Evolutionary conservation across 1,140 invertebrate species (phyloP), one percentile per base, ranked within the genome.

Genomic region (Neodiprion virginianus): DNA sequence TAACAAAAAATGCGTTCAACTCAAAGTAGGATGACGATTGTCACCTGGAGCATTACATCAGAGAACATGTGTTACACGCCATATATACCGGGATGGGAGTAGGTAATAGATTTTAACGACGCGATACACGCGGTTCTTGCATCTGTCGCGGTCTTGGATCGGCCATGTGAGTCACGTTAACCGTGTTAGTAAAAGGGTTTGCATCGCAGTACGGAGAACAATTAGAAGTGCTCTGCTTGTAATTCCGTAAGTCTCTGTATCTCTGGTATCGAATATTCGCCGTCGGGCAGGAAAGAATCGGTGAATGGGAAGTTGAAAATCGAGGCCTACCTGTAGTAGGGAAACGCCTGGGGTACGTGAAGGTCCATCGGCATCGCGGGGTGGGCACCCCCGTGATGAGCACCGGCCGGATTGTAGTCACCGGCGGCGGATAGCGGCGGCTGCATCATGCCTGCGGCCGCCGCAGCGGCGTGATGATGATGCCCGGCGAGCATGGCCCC

Each of bases 341-440:
- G 94, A 84, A 96, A 96, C 73, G 94, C 94, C 83, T 96, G 95
- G 11, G 95, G 94, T 83, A 96, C 94, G 88, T 96, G 95, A 72
- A 96, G 90, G 85, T 96, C 95, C 93, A 95, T 94, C 50, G 94
- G 93, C 91, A 95, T 94, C 9, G 92, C 89, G 78, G 93, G 90
- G 70, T 93, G 89, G 73, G 87, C 80, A 72, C 89, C 79, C 61
- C 84, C 85, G 47, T 82, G 73, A 74, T 83, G 82, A 21, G 82
- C 82, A 69, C 83, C 80, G 67, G 87, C 85, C 72, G 90, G 89
- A 8, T 88, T 84, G 82, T 91, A 91, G 76, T 93, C 91, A 71
- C 77, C 80, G 17, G 78, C 78, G 47, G 83, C 79, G 5, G 80
- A 81, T 72, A 86, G 77, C 67, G 86, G 83, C 53, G 84, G 83